Evolutionary conservation across 1,140 invertebrate genomes (phyloP).

Genomic region (Pseudachorutes palmiensis): DNA sequence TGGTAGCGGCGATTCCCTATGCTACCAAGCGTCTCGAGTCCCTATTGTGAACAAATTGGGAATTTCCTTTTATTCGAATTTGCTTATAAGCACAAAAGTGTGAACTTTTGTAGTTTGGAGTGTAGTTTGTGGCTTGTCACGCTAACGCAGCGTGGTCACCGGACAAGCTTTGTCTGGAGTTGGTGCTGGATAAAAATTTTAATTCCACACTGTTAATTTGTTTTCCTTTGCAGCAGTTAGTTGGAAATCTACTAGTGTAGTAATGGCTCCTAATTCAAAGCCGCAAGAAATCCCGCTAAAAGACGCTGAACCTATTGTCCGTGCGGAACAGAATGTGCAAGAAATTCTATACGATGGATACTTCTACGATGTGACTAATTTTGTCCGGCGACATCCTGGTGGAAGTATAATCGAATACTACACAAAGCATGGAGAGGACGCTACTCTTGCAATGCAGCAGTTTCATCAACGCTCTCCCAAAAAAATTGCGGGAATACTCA

Average conservation of each 20-base stretch:
- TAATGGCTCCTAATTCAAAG: conserved; percentile 2
- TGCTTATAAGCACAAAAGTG: too few species aligned
- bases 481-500: conserved; percentile 13
- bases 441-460: conserved; percentile 26
- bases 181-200: too few species aligned
- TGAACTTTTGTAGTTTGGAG: too few species aligned
- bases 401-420: conserved; percentile 29
- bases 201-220: conserved; percentile 1
- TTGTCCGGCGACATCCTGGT: conserved; percentile 22
- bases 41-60: too few species aligned
- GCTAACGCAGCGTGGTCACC: too few species aligned
- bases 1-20: too few species aligned
- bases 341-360: conserved; percentile 27
- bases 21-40: too few species aligned
- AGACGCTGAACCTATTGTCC: neutral
- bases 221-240: neutral
- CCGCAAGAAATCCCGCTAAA: neutral
- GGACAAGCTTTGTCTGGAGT: too few species aligned
- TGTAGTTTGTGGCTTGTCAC: too few species aligned
- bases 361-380: conserved; percentile 29
- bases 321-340: conserved; percentile 5
- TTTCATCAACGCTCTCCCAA: conserved; percentile 25
- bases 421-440: conserved; percentile 26
- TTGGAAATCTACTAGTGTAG: neutral
- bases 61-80: too few species aligned